Percentiles rank a stretch among this genome's conserved stretches.
phyloP scores from a whole-genome alignment of 1,140 invertebrate species.

The Anoplolepis gracilipes region DNA sequence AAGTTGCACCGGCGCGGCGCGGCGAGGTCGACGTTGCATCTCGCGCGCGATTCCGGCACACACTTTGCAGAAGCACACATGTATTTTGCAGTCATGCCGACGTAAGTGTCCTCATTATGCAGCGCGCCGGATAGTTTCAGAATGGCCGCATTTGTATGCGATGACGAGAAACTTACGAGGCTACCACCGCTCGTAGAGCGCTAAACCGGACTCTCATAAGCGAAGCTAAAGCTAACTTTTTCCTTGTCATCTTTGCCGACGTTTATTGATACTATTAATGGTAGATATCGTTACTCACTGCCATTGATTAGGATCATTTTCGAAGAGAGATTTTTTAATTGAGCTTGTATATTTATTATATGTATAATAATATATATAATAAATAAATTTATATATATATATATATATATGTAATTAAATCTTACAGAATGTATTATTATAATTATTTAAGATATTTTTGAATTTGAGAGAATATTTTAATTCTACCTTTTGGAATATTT shows the following conservation, averaged over 20 bases:
- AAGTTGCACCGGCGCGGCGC: conserved; percentile 15
- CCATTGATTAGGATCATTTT: too few species aligned
- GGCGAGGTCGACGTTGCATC: too few species aligned
- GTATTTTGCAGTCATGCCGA: conserved; percentile 32
- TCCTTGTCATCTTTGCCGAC: neutral
- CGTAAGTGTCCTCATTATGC: conserved; percentile 50
- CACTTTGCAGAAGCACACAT: conserved; percentile 17
- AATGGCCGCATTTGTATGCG: neutral
- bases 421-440: too few species aligned
- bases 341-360: too few species aligned
- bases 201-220: neutral
- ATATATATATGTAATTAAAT: too few species aligned
- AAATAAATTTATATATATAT: too few species aligned
- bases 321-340: too few species aligned
- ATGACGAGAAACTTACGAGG: conserved; percentile 3
- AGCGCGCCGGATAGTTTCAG: conserved; percentile 7
- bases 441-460: too few species aligned
- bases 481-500: neutral
- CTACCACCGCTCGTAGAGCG: neutral
- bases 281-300: neutral
- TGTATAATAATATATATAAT: too few species aligned
- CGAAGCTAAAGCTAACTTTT: neutral
- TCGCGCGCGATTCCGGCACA: neutral
- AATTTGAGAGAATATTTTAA: too few species aligned
- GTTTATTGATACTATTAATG: neutral